Conservation (phyloP, 2,888 invertebrate genomes). For the Andrena fulva region DNA sequence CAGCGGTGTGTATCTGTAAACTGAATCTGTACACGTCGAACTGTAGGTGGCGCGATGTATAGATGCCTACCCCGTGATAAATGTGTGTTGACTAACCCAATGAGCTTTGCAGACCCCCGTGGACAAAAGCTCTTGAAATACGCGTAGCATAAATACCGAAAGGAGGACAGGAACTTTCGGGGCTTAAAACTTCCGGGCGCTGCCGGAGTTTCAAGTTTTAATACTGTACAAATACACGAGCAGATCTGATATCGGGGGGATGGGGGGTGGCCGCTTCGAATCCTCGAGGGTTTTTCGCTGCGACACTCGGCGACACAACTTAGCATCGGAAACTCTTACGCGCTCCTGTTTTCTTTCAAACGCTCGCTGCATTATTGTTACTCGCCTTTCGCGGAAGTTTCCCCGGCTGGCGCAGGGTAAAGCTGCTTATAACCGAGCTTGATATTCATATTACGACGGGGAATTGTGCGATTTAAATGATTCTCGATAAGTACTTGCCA, state of each 20-base stretch:
- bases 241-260: slow-evolving; percentile 54
- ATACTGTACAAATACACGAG: slow-evolving; percentile 71
- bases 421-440: slow-evolving; percentile 59
- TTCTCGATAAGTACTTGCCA: slow-evolving; percentile 58
- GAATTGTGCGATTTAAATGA: slow-evolving; percentile 59
- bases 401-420: slow-evolving; percentile 28
- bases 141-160: slow-evolving; percentile 69
- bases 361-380: slow-evolving; percentile 62
- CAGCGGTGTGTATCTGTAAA: slow-evolving; percentile 9
- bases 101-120: slow-evolving; percentile 60
- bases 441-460: slow-evolving; percentile 55
- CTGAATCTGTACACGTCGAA: slow-evolving; percentile 28
- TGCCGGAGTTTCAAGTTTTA: slow-evolving; percentile 69
- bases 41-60: slow-evolving; percentile 26
- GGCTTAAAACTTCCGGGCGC: slow-evolving; percentile 62
- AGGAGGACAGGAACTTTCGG: slow-evolving; percentile 67
- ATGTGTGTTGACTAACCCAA: slow-evolving; percentile 69
- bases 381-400: slow-evolving; percentile 55
- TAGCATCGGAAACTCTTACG: slow-evolving; percentile 57
- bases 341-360: slow-evolving; percentile 58
- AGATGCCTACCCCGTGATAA: slow-evolving; percentile 55
- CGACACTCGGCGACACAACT: slow-evolving; percentile 57
- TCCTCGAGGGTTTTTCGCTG: slow-evolving; percentile 55
- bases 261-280: slow-evolving; percentile 39
- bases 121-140: slow-evolving; percentile 70